Base-by-base conservation (phyloP, 2,888 invertebrate genomes). In the Ectobius pallidus region DNA sequence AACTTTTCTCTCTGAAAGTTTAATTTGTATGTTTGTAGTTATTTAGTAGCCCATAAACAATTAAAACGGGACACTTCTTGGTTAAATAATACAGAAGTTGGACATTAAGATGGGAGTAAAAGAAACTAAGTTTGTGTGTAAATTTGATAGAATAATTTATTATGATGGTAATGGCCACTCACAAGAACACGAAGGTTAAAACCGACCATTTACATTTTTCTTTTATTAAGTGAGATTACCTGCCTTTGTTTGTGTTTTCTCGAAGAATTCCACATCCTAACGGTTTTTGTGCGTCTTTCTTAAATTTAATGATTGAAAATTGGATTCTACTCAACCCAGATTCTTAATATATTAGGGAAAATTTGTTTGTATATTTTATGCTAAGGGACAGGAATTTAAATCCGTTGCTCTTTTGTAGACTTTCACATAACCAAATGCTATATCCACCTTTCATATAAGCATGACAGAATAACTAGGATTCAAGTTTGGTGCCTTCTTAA, bases 131-230 rank as follows among this genome's bases (percentile, higher is more conserved):
- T 52, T 9, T 25, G 27, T 16, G 16, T 58, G 58, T 30, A 58
- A 58, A 58, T 58, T 32, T 58, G 25, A 58, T 58, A 58, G 32
- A 58, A 32, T 58, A 58, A 30, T 58, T 58, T 58, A 58, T 58
- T 58, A 58, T 9, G 58, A 30, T 9, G 58, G 58, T 58, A 58
- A 30, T 58, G 27, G 27, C 58, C 58, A 58, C 58, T 58, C 58
- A 58, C 58, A 30, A 30, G 32, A 58, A 58, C 32, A 58, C 30
- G 16, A 30, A 58, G 1, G 32, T 30, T 58, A 58, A 58, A 30
- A 58, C 58, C 14, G 58, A 58, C n/a, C 58, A 58, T 32, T 58
- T 58, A 58, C 32, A 58, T 58, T 58, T 58, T 20, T 58, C 27
- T 16, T 52, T 16, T 25, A 58, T 58, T n/a, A 58, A 58, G 1